These are phyloP conservation scores for Sebastes taczanowskii DNA, from an alignment of 2,797 vertebrate genomes.

Conservation along the genomic window DNA sequence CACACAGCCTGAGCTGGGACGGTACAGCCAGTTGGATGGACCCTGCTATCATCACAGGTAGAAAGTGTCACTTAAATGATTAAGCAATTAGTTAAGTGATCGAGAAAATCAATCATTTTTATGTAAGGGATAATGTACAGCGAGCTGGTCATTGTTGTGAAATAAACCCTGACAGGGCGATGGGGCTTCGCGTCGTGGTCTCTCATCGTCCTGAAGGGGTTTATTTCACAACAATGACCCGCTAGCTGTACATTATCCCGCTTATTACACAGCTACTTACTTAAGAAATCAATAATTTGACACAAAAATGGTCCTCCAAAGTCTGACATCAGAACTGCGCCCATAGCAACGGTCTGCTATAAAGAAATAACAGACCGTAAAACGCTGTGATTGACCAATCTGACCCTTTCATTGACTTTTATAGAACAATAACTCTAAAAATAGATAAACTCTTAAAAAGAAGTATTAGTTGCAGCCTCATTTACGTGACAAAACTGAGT, in stretches of 20 bases:
- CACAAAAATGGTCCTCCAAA: too few species aligned
- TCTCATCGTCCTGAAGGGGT: too few species aligned
- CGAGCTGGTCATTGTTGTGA: neutral
- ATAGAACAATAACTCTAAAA: neutral
- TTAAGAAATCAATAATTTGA: too few species aligned
- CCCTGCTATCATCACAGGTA: slow-evolving; percentile 99
- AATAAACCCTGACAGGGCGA: neutral
- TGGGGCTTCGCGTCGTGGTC: too few species aligned
- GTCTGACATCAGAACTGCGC: too few species aligned
- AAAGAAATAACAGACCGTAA: too few species aligned
- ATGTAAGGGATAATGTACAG: neutral
- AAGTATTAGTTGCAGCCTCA: too few species aligned
- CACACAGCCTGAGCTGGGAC: slow-evolving; percentile 98
- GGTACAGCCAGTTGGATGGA: slow-evolving; percentile 99
- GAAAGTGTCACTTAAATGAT: neutral
- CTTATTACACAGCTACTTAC: too few species aligned
- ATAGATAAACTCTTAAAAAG: neutral
- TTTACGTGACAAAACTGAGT: neutral
- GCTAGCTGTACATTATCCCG: too few species aligned
- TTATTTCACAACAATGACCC: too few species aligned
- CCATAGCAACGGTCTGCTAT: too few species aligned
- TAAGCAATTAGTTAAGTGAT: neutral
- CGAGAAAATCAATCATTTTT: neutral
- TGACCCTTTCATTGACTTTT: neutral
- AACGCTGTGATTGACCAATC: too few species aligned